Evolutionary conservation across 2,113 vertebrate species (phyloP), one percentile per base, ranked within the genome.

Genomic region (Oncorhynchus gorbuscha): DNA sequence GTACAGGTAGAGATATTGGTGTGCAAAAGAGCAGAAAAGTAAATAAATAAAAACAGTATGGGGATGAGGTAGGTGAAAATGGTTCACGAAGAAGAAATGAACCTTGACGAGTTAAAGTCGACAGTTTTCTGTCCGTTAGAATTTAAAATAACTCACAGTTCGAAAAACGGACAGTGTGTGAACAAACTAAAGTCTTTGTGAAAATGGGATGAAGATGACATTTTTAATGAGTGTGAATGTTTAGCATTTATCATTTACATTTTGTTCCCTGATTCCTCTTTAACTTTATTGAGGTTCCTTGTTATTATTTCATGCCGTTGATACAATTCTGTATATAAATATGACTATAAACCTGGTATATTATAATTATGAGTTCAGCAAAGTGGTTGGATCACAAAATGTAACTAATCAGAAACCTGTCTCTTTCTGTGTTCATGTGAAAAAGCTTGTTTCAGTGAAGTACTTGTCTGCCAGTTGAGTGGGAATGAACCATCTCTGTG

Each of bases 41-140:
- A n/a, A n/a, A n/a, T n/a, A n/a, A n/a, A n/a, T n/a, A n/a, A n/a
- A n/a, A n/a, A n/a, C n/a, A n/a, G n/a, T n/a, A n/a, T n/a, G n/a
- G n/a, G n/a, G n/a, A n/a, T n/a, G n/a, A n/a, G n/a, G n/a, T n/a
- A n/a, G n/a, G n/a, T n/a, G n/a, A n/a, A 83, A 80, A 88, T 89
- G 84, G 83, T 76, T 74, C 66, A 2, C 58, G 82, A 83, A 32
- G 76, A 83, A 9, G 39, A 45, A 45, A 45, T 11, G 0, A 45
- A 45, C 9, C 6, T 58, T 20, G 55, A 55, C 51, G 14, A 55
- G 16, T 55, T 80, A 74, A 89, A 86, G 87, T 87, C 8, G 61
- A 18, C 14, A 5, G 20, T 88, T 86, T 73, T 80, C 77, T 83
- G 78, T 74, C 28, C 9, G 76, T 81, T 81, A 32, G 76, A 83